Percentiles rank a stretch among this genome's conserved stretches.
Conservation (phyloP, 2,113 vertebrate species). For the Pheucticus melanocephalus region DNA sequence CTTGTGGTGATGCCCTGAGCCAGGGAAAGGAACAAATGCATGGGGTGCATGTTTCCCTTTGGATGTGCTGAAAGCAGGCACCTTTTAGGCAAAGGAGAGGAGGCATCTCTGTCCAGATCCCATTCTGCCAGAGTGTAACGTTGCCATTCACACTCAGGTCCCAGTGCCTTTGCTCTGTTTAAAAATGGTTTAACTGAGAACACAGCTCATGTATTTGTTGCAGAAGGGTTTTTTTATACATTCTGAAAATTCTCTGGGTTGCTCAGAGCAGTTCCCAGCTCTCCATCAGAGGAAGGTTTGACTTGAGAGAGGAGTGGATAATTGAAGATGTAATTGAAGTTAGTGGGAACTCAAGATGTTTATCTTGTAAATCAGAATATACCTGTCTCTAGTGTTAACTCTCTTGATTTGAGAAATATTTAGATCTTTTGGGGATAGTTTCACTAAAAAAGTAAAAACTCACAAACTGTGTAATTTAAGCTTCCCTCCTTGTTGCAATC, state of each 20-base stretch:
- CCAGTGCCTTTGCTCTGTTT: background rate
- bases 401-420: background rate
- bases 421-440: background rate
- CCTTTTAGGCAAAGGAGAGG: background rate
- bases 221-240: background rate
- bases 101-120: background rate
- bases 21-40: background rate
- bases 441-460: background rate
- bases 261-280: background rate
- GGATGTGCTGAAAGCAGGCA: background rate
- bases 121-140: background rate
- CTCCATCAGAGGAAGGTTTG: background rate
- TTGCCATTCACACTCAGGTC: background rate
- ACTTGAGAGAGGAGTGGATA: background rate
- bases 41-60: background rate
- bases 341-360: background rate
- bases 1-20: background rate
- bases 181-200: background rate
- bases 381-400: background rate
- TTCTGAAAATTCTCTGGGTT: background rate
- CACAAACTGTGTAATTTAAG: background rate
- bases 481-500: background rate
- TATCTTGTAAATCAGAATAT: background rate
- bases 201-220: background rate
- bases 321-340: background rate